phyloP scores from a whole-genome alignment of 2,113 vertebrate genomes.

The Natator depressus region DNA sequence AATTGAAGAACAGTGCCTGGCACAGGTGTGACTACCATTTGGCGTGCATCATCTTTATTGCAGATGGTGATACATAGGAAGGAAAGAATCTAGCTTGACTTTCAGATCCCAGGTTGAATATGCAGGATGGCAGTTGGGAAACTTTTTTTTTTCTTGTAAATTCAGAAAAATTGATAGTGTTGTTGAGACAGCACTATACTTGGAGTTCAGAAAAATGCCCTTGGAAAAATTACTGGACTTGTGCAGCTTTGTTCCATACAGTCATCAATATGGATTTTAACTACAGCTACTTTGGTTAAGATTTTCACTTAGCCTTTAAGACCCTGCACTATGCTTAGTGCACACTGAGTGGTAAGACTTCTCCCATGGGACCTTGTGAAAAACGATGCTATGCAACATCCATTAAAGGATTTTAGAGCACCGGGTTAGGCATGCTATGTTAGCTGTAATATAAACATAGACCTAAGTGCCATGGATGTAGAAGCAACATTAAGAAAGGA shows the following conservation, averaged over 20 bases:
- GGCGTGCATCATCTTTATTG: not conserved
- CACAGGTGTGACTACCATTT: not conserved
- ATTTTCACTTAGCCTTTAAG: not conserved
- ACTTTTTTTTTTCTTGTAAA: not conserved
- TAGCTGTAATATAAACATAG: not conserved
- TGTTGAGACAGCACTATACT: too few species aligned
- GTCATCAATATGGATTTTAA: not conserved
- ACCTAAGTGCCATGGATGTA: not conserved
- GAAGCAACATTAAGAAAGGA: not conserved
- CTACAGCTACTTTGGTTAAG: not conserved
- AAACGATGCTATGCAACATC: not conserved
- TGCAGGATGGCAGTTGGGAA: not conserved
- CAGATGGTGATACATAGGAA: not conserved
- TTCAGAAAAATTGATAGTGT: not conserved
- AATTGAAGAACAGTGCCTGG: not conserved
- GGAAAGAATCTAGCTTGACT: not conserved
- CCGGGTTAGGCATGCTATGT: not conserved
- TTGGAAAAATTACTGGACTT: not conserved
- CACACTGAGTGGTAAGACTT: not conserved
- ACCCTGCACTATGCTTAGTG: not conserved
- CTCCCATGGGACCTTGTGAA: not conserved
- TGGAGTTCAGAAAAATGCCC: not conserved
- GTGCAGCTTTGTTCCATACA: not conserved
- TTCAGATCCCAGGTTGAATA: not conserved
- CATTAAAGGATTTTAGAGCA: not conserved